Base-by-base conservation (phyloP, 2,888 invertebrate species). In the Chrysodeixis includens region DNA sequence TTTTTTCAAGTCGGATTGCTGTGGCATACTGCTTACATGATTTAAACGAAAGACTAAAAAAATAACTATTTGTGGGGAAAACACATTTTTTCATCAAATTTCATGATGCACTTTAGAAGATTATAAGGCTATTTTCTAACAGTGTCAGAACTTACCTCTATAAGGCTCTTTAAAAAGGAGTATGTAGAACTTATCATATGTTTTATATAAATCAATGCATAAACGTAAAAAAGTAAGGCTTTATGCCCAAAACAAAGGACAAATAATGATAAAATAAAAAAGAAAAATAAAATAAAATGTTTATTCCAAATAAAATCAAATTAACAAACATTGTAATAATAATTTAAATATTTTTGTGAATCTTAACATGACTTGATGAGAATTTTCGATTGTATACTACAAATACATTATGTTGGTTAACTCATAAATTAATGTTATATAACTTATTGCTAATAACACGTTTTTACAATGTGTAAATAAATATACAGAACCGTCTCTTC, bases 231-330 rank as follows among this genome's bases (percentile, higher is more conserved):
- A n/a, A n/a, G n/a, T n/a, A n/a, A n/a, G n/a, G n/a, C n/a, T n/a
- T n/a, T n/a, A n/a, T n/a, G n/a, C n/a, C n/a, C n/a, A n/a, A n/a
- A n/a, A n/a, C n/a, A n/a, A 8, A n/a, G 4, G 5, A 0, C 0
- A 7, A 53, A 1, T 59, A 61, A 49, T 26, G 12, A 61, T 57
- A 58, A 67, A 16, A 65, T 76, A 68, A 62, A 54, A 46, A 51
- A 2, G 20, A 55, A 74, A 81, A 70, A 64, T 58, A 73, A 81
- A 82, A 80, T 78, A 69, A 71, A 69, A 71, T 68, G 7, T 82
- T 82, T 82, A 82, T 82, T 82, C 58, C 59, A 76, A 83, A 81
- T 84, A 79, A 82, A 80, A 79, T 73, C 35, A 81, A 77, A 79
- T 71, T 73, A 85, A 83, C 80, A 82, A 78, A 76, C 69, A 72